Base-by-base conservation (phyloP, 2,888 invertebrate genomes). In the Orthosia gothica region DNA sequence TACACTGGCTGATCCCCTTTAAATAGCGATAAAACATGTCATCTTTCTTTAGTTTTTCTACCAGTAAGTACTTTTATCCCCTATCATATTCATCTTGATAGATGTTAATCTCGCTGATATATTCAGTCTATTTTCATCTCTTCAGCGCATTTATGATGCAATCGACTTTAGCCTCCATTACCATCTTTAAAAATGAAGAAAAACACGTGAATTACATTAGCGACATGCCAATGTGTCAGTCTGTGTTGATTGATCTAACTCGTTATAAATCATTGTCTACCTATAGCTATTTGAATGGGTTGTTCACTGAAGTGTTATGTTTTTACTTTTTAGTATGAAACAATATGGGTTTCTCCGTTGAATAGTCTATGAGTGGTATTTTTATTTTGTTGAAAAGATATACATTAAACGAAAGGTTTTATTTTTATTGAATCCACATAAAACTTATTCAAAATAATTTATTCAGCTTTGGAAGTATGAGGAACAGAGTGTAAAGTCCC, bases 191-290 rank as follows among this genome's bases (percentile, higher is more conserved):
- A 83, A 58, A 58, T 65, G 18, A 26, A 70, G 62, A 73, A 79
- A 67, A 70, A 54, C 40, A 65, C 64, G 59, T 40, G 54, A 49
- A 20, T n/a, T 61, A 69, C 77, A 84, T 84, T 86, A 86, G 70
- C 75, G 62, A 72, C 57, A n/a, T 45, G 72, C 57, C 73, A 70
- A 49, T 0, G 54, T 81, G 80, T 87, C 81, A 65, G 47, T 58
- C 64, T 45, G 66, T 65, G 57, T 78, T 84, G 84, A 84, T 87
- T 87, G 84, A 84, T 84, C 72, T 58, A 20, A 59, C 50, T 74
- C 73, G 63, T 69, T 45, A 13, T 66, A 72, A 67, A 81, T 81
- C 82, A 75, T 62, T 58, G 71, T 47, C 32, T 20, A 32, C 32
- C 5, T 79, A 40, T 20, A 32, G 18, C 5, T 79, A 47, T 47